These are phyloP conservation scores for Eudorcas thomsonii DNA, from an alignment of 2,113 vertebrate genomes.

Conservation along the genomic window DNA sequence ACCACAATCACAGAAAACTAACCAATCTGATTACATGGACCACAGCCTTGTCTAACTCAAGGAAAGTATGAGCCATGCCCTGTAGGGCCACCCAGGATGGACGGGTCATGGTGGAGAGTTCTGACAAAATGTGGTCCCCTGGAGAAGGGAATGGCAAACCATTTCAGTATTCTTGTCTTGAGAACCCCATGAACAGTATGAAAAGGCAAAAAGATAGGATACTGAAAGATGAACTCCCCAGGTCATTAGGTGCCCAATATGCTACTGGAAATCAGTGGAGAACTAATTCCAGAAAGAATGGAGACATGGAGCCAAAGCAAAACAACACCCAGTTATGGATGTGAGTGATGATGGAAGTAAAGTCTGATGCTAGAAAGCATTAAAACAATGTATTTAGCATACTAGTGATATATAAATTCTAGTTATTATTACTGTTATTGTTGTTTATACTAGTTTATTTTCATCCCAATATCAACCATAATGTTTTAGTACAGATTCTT, in stretches of 20 bases:
- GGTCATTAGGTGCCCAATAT: neutral
- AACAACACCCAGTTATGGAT: neutral
- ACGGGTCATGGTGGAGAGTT: neutral
- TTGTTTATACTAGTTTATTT: too few relatives aligned
- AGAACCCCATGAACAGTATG: neutral
- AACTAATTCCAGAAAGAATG: neutral
- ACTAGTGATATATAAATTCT: too few relatives aligned
- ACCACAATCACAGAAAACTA: neutral
- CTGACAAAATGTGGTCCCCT: neutral
- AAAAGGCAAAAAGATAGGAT: neutral
- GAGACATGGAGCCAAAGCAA: neutral
- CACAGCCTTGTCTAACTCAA: too few relatives aligned
- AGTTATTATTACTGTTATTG: too few relatives aligned
- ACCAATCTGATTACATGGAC: neutral
- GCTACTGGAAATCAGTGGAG: neutral
- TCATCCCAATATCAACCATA: too few relatives aligned
- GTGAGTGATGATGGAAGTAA: neutral
- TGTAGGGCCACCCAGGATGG: too few relatives aligned
- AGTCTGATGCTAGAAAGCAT: neutral
- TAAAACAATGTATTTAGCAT: too few relatives aligned
- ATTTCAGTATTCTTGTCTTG: too few relatives aligned
- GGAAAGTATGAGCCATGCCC: too few relatives aligned
- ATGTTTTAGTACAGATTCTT: too few relatives aligned
- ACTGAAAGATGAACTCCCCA: neutral
- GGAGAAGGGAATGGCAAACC: neutral